phyloP scores from a whole-genome alignment of 2,113 vertebrate species.

The Callipepla californica region DNA sequence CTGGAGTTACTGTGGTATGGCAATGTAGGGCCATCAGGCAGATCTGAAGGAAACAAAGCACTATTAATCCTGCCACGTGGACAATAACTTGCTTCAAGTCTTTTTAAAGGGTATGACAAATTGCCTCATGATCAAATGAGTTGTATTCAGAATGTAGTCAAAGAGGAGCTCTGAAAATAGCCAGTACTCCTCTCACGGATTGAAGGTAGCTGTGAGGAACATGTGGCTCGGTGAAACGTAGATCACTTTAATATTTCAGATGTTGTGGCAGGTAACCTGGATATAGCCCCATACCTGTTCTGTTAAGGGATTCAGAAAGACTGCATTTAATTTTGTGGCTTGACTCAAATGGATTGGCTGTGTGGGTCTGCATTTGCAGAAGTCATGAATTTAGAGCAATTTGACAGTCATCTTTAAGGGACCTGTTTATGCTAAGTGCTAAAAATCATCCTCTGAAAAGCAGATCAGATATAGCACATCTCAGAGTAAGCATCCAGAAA shows the following conservation, averaged over 20 bases:
- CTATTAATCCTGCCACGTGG: neutral
- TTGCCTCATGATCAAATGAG: neutral
- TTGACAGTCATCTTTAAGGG: neutral
- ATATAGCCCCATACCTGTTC: neutral
- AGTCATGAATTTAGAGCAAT: neutral
- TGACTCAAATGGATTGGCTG: neutral
- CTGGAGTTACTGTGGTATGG: neutral
- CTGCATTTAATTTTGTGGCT: neutral
- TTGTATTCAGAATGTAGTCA: neutral
- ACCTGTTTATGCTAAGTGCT: neutral
- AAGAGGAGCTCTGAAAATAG: constrained; percentile 17
- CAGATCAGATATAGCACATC: neutral
- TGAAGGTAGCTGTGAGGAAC: neutral
- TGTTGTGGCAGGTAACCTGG: neutral
- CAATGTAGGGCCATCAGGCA: neutral
- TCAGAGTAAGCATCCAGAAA: neutral
- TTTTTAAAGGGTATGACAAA: constrained; percentile 14
- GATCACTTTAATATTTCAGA: neutral
- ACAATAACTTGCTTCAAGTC: neutral
- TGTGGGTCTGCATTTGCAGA: neutral
- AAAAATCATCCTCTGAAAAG: neutral
- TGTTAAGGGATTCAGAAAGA: neutral
- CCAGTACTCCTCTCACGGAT: neutral
- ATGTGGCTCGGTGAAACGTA: neutral
- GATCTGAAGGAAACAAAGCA: neutral